Evolutionary conservation across 2,797 vertebrate genomes (phyloP), one percentile per base, ranked within the genome.

Genomic region (Capromys pilorides): DNA sequence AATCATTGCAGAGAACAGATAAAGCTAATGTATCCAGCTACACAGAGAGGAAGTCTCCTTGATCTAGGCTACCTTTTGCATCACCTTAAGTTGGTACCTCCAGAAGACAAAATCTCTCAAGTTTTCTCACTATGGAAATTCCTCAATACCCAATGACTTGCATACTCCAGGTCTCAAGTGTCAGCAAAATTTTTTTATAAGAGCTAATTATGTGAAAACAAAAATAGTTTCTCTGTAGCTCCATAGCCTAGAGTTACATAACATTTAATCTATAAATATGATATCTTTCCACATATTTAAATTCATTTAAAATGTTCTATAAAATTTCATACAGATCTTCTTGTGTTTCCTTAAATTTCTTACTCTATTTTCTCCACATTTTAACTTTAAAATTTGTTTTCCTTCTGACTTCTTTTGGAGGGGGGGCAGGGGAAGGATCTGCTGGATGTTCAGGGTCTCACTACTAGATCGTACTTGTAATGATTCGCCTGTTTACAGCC

Each of bases 311-410:
- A 92, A 75, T 94, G 28, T 83, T 92, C 77, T 89, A 24, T 83
- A 82, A 92, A 77, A 69, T 93, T 86, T 88, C 39, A 51, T 88
- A 28, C 9, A 51, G 31, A 26, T 90, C 21, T 75, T n/a, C 1
- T 64, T 94, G 12, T 21, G 57, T 94, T 90, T 82, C 21, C 13
- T 88, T 93, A 85, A 92, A 94, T 80, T 64, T 94, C 51, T 82
- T 93, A 36, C 61, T 88, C 21, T 59, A 4, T 66, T 95, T 93
- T 95, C 14, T 94, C 92, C 39, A 51, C 22, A 61, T 85, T 93
- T 81, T 92, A 82, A 93, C 28, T 93, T 93, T 82, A 94, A 86
- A 64, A 67, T 89, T 87, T 86, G 28, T 36, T 91, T 91, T 80
- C 64, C 94, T 80, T n/a, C 57, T 89, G 36, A 64, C 33, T 93